Percentiles rank a stretch among this genome's conserved stretches.
phyloP scores from a whole-genome alignment of 2,797 vertebrate genomes.

The Brachyrhaphis roseni region DNA sequence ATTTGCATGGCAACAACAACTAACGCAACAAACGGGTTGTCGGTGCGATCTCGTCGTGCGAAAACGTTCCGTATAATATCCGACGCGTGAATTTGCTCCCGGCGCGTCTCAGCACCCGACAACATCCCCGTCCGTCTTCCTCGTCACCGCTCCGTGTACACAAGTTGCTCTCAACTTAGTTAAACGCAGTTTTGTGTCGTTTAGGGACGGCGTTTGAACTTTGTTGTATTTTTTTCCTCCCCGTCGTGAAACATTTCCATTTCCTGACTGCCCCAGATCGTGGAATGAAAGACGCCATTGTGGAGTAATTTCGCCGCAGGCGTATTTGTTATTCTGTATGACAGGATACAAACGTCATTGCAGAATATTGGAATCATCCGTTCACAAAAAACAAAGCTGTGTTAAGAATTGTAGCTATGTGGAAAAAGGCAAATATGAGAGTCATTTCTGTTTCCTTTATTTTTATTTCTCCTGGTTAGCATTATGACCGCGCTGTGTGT shows the following conservation, averaged over 20 bases:
- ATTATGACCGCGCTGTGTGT: constrained; percentile 53
- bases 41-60: constrained; percentile 50
- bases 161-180: constrained; percentile 69
- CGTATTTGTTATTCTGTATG: constrained; percentile 72
- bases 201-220: constrained; percentile 6
- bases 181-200: constrained; percentile 38
- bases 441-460: constrained; percentile 15
- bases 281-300: constrained; percentile 88
- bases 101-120: constrained; percentile 61
- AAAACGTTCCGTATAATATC: constrained; percentile 50
- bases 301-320: constrained; percentile 82
- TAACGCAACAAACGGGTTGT: constrained; percentile 27
- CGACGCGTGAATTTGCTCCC: constrained; percentile 72
- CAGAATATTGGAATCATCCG: constrained; percentile 66
- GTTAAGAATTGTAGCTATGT: constrained; percentile 26
- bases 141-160: constrained; percentile 33
- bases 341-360: constrained; percentile 75
- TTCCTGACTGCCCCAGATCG: constrained; percentile 82
- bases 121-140: constrained; percentile 43
- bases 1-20: constrained; percentile 13
- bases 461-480: constrained; percentile 11
- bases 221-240: neutral
- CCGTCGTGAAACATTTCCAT: constrained; percentile 60
- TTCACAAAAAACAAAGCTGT: constrained; percentile 41
- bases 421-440: constrained; percentile 22